A percentile compares a stretch with the other conserved stretches of the same genome.
phyloP scores from a whole-genome alignment of 2,888 invertebrate genomes.

The Synergus umbraculus region DNA sequence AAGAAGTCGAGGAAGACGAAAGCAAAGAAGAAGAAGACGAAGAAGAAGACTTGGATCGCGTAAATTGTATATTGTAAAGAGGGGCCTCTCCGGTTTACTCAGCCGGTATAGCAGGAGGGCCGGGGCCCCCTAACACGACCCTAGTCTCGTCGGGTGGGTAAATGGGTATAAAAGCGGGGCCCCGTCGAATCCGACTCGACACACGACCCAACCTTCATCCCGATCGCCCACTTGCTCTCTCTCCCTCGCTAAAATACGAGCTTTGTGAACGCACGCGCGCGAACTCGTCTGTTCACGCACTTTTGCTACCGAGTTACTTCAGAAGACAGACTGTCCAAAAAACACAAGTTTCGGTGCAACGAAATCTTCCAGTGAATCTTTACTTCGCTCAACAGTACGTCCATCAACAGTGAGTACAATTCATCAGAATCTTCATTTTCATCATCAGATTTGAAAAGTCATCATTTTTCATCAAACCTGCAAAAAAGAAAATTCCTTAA shows the following conservation, averaged over 20 bases:
- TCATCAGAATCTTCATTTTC: neutral
- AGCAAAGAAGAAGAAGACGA: neutral
- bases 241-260: constrained; percentile 58
- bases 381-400: constrained; percentile 1
- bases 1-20: neutral
- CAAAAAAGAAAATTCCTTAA: neutral
- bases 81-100: constrained; percentile 58
- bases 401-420: constrained; percentile 48
- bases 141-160: constrained; percentile 66
- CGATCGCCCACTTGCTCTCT: constrained; percentile 44
- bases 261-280: constrained; percentile 71
- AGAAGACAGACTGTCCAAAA: constrained; percentile 53
- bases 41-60: constrained; percentile 20
- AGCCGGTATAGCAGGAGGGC: constrained; percentile 52
- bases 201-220: constrained; percentile 76
- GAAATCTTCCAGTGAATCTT: constrained; percentile 48
- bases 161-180: constrained; percentile 75
- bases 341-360: constrained; percentile 57
- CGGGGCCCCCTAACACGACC: constrained; percentile 68
- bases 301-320: constrained; percentile 45
- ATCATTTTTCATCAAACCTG: neutral
- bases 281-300: constrained; percentile 58
- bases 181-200: constrained; percentile 74
- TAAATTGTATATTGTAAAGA: constrained; percentile 55
- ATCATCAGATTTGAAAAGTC: neutral